Evolutionary conservation across 1,140 invertebrate genomes (phyloP).

Genomic region (Pseudomyrmex pallidus): DNA sequence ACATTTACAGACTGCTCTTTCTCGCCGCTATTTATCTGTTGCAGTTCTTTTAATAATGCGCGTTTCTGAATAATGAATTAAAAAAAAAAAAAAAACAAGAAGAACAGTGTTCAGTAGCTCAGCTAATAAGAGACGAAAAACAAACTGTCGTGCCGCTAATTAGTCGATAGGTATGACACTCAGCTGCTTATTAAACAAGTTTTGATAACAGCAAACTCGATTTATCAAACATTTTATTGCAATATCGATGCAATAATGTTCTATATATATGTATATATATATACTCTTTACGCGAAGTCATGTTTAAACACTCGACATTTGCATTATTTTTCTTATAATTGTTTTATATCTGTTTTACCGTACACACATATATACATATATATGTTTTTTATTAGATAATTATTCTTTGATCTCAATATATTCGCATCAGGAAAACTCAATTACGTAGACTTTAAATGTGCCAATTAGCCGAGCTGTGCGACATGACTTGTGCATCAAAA

Average conservation of each 20-base stretch:
- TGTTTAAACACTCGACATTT: too few relatives aligned
- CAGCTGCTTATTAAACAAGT: background rate
- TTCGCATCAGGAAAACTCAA: background rate
- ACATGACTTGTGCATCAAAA: background rate
- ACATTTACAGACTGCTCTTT: conserved; percentile 45
- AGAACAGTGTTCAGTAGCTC: background rate
- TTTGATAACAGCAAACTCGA: background rate
- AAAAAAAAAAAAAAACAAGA: conserved; percentile 5
- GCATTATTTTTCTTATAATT: too few relatives aligned
- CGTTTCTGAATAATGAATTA: conserved; percentile 31
- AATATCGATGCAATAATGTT: background rate
- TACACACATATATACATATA: too few relatives aligned
- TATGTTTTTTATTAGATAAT: too few relatives aligned
- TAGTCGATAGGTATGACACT: background rate
- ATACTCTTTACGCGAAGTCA: background rate
- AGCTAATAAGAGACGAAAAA: background rate
- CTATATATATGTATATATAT: background rate
- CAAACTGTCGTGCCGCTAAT: conserved; percentile 32
- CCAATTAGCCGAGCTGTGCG: background rate
- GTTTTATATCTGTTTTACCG: too few relatives aligned
- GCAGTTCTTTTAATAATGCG: conserved; percentile 67
- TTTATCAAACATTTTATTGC: conserved; percentile 14
- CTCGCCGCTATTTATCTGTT: conserved; percentile 52
- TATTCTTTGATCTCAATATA: too few relatives aligned
- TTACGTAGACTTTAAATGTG: conserved; percentile 5